Base-by-base conservation (phyloP, 2,113 vertebrate genomes). In the Myrmophylax atrothorax region DNA sequence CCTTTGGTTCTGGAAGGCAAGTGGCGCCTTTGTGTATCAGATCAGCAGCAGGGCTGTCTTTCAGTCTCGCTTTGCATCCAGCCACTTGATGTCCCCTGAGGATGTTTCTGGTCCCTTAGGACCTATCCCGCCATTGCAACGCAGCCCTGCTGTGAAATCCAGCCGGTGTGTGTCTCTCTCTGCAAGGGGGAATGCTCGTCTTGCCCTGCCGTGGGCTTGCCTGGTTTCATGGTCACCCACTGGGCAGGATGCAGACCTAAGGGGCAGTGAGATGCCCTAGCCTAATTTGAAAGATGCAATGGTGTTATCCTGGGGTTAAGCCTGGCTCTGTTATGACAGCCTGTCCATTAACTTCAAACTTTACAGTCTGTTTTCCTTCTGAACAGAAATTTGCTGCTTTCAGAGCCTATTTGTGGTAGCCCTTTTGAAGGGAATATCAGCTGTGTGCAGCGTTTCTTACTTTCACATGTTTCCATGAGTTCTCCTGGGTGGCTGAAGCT, bases 31-130 rank as follows among this genome's bases (percentile, higher is more conserved):
- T 85, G 49, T 95, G 82, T 76, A 85, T 96, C 84, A 87, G 69
- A 84, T 94, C 81, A 93, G 84, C n/a, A 8, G 87, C 75, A 20
- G 59, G 66, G 79, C 79, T 81, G 75, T 80, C 94, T 89, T 93
- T 96, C 96, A 86, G 63, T 59, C 90, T 62, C 0, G 0, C 94
- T 93, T 95, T 93, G 64, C 58, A 62, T 89, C 81, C 70, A 83
- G 72, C 55, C 64, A 4, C 46, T 63, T 90, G 90, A 89, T 77
- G 89, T 85, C 91, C 68, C 93, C 79, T 85, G 63, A 83, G 79
- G 93, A 84, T 81, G 68, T 40, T 70, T 64, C 52, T 75, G 44
- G 58, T 87, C 77, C 91, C 87, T 59, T 31, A 60, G 91, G 89
- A 77, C 22, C 0, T 3, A 63, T 86, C 59, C 70, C 0, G 0